Evolutionary conservation across 2,888 invertebrate genomes (phyloP).

Genomic region (Heterodera filipjevi): DNA sequence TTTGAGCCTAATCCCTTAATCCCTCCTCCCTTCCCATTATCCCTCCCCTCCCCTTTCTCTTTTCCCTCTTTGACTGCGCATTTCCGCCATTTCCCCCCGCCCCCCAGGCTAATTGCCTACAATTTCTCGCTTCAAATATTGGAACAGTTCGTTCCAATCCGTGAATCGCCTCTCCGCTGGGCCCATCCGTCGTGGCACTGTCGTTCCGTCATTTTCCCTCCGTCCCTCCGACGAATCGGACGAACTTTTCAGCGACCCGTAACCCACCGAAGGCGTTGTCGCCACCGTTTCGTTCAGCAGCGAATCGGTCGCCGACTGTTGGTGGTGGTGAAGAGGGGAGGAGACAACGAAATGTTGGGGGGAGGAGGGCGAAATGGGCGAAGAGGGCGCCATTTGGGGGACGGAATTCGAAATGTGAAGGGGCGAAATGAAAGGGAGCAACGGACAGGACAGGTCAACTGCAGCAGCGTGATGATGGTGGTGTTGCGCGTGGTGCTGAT

Average conservation of each 20-base stretch:
- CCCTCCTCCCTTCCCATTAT: not conserved
- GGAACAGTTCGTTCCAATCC: conserved; percentile 57
- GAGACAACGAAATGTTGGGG: not conserved
- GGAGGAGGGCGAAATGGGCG: not conserved
- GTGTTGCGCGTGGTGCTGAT: not conserved
- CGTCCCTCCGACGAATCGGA: conserved; percentile 6
- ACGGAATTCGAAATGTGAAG: not conserved
- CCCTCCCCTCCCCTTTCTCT: not conserved
- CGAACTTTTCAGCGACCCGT: conserved; percentile 8
- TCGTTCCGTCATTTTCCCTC: not conserved
- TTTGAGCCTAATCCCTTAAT: not conserved
- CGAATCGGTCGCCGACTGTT: not conserved
- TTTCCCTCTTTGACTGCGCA: not conserved
- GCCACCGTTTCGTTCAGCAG: not conserved
- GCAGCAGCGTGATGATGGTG: not conserved
- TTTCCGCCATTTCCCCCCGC: not conserved
- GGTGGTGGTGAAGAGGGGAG: not conserved
- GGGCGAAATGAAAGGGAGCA: no score
- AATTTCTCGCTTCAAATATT: conserved; percentile 60
- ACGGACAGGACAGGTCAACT: no score
- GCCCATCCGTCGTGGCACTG: not conserved
- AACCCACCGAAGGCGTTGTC: conserved; percentile 8
- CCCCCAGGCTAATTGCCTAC: not conserved
- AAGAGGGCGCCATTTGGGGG: not conserved
- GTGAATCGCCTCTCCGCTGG: conserved; percentile 31